A percentile compares a stretch with the other conserved stretches of the same genome.
Conservation (phyloP, 1,140 invertebrate genomes). For the Macrosteles quadrilineatus region DNA sequence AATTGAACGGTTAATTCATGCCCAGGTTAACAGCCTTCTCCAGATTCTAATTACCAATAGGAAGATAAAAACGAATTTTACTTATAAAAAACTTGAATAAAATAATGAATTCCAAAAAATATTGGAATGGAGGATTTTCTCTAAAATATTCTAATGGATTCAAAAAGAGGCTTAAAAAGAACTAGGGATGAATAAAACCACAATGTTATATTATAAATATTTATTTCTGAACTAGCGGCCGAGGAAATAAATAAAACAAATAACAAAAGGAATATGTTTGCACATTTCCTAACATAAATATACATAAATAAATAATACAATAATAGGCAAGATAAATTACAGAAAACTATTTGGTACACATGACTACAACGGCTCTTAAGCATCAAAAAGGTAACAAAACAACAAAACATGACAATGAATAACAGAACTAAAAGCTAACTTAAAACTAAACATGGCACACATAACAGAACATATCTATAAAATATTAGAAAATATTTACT, state of each 20-base stretch:
- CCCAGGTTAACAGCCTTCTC: too few relatives aligned
- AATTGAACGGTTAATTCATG: too few relatives aligned
- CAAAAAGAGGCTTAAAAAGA: too few relatives aligned
- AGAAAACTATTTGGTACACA: neutral
- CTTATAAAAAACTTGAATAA: too few relatives aligned
- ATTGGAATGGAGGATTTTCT: too few relatives aligned
- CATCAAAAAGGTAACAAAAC: neutral
- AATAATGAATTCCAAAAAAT: too few relatives aligned
- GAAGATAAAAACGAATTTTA: too few relatives aligned
- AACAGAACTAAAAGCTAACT: neutral
- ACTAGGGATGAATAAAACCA: neutral
- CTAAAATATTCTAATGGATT: too few relatives aligned
- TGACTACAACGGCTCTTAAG: neutral
- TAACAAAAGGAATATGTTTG: neutral
- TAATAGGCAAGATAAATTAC: slow-evolving; percentile 4
- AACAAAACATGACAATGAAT: neutral
- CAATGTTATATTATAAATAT: neutral
- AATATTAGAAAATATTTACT: neutral
- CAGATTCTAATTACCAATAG: too few relatives aligned
- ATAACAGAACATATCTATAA: neutral
- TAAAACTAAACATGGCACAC: slow-evolving; percentile 8
- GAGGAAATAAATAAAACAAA: neutral
- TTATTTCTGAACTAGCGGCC: neutral
- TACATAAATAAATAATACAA: slow-evolving; percentile 13
- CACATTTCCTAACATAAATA: slow-evolving; percentile 1